Base-by-base conservation (phyloP, 1,140 invertebrate genomes). In the Plutomurus gul region DNA sequence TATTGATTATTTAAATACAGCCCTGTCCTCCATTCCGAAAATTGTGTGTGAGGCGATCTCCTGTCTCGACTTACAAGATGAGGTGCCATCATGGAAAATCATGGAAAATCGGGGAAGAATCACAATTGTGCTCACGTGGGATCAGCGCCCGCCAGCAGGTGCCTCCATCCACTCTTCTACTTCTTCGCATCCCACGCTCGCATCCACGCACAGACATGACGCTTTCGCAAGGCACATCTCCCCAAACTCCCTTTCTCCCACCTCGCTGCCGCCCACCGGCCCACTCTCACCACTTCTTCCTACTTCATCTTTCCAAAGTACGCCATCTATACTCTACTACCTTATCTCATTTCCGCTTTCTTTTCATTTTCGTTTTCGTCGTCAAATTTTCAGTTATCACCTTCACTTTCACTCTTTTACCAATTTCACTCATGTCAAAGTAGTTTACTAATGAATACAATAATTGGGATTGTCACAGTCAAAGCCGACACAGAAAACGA, bases 31-130 rank as follows among this genome's bases (percentile, higher is more conserved):
- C 84, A 96, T 97, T 84, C 95, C 95, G 83, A 94, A 95, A 89
- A 96, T 97, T 90, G 95, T 97, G 86, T 96, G 95, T 91, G 95
- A 96, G 88, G 95, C 95, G 84, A 96, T 96, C 85, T 94, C 96
- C 89, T 94, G 94, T 77, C 88, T 96, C 88, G 94, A 96, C 87
- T 88, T 96, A 85, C 94, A 96, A 89, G 93, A 96, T 94, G 95
- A 96, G 56, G 84, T 85, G 20, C 94, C 95, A 84, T 95, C 94
- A 88, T 97, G 95, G 95, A 96, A 96, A 88, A 96, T 96, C 89
- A 96, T 96, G 93, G 95, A 96, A 90, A 95, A 95, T 90, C 94
- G 95, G 89, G 94, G 94, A 85, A 91, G 94, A 86, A 93, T 96
- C 88, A 96, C 95, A 84, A 94, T 97, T 87, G 94, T 96, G 84